Evolutionary conservation across 1,140 invertebrate genomes (phyloP).

Genomic region (Paramacrobiotus metropolitanus): DNA sequence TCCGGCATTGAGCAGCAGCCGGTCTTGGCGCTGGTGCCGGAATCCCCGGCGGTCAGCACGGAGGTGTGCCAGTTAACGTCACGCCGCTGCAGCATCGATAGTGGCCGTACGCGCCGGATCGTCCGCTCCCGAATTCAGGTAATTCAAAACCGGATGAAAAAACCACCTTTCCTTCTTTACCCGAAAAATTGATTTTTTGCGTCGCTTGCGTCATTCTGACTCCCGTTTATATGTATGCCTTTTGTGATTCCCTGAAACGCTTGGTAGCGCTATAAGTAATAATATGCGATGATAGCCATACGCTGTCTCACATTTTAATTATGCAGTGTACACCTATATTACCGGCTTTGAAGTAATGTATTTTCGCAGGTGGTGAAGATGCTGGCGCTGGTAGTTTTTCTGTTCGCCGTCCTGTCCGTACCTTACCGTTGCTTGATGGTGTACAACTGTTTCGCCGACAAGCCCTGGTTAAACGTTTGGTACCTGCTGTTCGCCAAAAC

Average conservation of each 20-base stretch:
- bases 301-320: no score
- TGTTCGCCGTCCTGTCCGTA: conserved; percentile 36
- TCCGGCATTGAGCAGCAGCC: background rate
- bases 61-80: no score
- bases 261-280: no score
- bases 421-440: conserved; percentile 36
- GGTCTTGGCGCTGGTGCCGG: no score
- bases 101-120: background rate
- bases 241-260: background rate
- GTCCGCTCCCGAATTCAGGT: background rate
- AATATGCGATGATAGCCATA: no score
- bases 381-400: conserved; percentile 34
- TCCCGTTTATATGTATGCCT: background rate
- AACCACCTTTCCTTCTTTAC: background rate
- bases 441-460: conserved; percentile 33
- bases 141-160: background rate
- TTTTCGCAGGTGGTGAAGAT: conserved; percentile 35
- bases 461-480: conserved; percentile 34
- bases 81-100: background rate
- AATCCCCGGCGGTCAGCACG: no score
- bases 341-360: no score
- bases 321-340: background rate
- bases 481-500: conserved; percentile 36
- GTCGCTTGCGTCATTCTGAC: background rate
- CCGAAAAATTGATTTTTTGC: background rate